Base-by-base conservation (phyloP, 2,888 invertebrate species). In the Biston stratarius region DNA sequence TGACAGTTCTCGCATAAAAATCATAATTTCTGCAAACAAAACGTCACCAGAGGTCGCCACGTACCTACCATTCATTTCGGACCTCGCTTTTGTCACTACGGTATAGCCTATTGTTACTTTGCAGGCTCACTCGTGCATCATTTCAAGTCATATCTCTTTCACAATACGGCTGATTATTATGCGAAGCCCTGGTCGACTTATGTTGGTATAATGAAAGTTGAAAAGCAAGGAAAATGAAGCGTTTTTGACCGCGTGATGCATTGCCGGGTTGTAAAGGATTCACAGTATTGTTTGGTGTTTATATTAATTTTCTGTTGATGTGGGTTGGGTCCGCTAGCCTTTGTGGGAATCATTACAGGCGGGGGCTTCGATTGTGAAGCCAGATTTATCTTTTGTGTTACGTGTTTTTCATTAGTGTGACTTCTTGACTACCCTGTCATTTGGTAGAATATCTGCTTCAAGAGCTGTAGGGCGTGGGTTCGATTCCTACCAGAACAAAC, bases 191-290 rank as follows among this genome's bases (percentile, higher is more conserved):
- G 9, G 42, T 9, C 5, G 9, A 12, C 45, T 57, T 48, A 67
- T 61, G 45, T 51, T 67, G 67, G 71, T 73, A 67, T 66, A 73
- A 47, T 47, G 48, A 52, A 69, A 63, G 69, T 70, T 77, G 79
- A 83, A 83, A 85, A 77, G 82, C 79, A 78, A 81, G 80, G 84
- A 84, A 84, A 84, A 85, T 83, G 83, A 84, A 86, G 82, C 81
- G 83, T 77, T 83, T 81, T 80, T 81, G 84, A 83, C 81, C 81
- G 81, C 79, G 80, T 82, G 83, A 83, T 83, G 81, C 80, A 83
- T 78, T 77, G 80, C 69, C 59, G 70, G 76, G 70, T 62, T 65
- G 75, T 77, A 79, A 80, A 81, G 81, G 79, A 82, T 83, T 75
- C 76, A 70, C 74, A 72, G 74, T 79, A 81, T 81, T 82, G 79